phyloP scores from a whole-genome alignment of 2,113 vertebrate genomes.

The Corythoichthys haematopterus region DNA sequence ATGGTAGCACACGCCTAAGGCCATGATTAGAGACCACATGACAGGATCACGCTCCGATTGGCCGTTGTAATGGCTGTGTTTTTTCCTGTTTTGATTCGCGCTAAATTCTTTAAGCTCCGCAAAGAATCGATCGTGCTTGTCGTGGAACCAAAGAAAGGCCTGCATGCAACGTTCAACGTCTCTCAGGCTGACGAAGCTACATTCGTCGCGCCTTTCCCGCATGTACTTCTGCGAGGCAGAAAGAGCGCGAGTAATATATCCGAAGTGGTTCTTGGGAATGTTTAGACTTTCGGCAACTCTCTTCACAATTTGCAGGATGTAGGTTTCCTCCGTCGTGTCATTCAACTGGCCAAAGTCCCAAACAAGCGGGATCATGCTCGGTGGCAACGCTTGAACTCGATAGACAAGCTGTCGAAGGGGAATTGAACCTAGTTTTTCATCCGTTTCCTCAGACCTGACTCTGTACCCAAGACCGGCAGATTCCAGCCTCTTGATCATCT shows the following conservation, averaged over 20 bases:
- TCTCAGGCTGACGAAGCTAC: conserved; percentile 89
- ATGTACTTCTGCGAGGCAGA: conserved; percentile 85
- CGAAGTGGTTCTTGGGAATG: not conserved
- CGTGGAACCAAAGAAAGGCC: conserved; percentile 84
- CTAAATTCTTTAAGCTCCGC: conserved; percentile 60
- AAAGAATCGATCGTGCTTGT: conserved; percentile 67
- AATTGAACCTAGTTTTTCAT: conserved; percentile 85
- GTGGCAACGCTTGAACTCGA: conserved; percentile 89
- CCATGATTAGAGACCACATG: conserved; percentile 86
- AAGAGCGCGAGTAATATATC: conserved; percentile 71
- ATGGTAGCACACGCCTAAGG: conserved; percentile 87
- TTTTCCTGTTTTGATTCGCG: conserved; percentile 1
- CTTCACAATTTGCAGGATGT: conserved; percentile 89
- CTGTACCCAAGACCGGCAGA: conserved; percentile 87
- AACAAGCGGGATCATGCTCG: conserved; percentile 89
- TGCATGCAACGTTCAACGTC: conserved; percentile 92
- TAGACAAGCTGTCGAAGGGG: conserved; percentile 93
- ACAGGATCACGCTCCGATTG: conserved; percentile 40
- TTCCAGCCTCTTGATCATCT: conserved; percentile 86
- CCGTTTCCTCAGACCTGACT: conserved; percentile 81
- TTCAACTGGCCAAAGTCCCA: conserved; percentile 97
- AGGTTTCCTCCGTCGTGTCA: conserved; percentile 75
- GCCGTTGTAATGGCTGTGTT: not conserved
- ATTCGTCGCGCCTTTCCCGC: conserved; percentile 78
- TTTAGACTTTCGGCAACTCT: conserved; percentile 61